phyloP scores from a whole-genome alignment of 2,888 invertebrate species.

The Bombylius discolor region DNA sequence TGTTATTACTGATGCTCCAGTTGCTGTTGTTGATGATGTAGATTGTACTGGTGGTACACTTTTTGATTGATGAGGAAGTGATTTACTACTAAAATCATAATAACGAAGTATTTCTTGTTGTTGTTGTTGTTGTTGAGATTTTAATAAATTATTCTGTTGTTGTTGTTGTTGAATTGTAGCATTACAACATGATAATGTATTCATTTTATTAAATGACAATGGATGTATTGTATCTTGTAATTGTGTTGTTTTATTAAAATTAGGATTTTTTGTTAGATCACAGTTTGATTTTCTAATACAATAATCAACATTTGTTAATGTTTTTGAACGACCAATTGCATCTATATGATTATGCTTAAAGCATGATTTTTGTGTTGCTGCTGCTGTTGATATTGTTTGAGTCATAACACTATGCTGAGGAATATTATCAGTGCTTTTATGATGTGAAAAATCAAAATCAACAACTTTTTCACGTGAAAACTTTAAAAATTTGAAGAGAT shows the following conservation, averaged over 20 bases:
- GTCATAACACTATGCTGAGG: constrained; percentile 3
- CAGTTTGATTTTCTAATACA: constrained; percentile 15
- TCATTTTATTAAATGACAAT: constrained; percentile 6
- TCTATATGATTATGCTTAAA: constrained; percentile 31
- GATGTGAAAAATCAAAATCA: constrained; percentile 38
- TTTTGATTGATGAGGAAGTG: constrained; percentile 8
- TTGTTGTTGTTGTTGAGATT: not conserved
- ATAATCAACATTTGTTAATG: constrained; percentile 13
- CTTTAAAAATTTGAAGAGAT: constrained; percentile 10
- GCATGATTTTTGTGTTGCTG: constrained; percentile 27
- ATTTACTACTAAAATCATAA: not conserved
- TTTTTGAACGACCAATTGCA: constrained; percentile 17
- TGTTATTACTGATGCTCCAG: not conserved
- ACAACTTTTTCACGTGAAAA: constrained; percentile 34
- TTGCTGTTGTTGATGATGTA: no score
- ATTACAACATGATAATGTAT: constrained; percentile 3
- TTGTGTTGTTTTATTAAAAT: constrained; percentile 9
- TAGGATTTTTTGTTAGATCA: constrained; percentile 17
- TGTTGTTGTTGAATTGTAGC: not conserved
- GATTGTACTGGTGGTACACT: not conserved
- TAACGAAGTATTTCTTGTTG: not conserved
- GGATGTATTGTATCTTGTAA: not conserved
- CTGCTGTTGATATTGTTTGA: not conserved
- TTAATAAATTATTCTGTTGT: not conserved
- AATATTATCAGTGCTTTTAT: constrained; percentile 34